phyloP scores from a whole-genome alignment of 2,113 vertebrate species.

The Corythaeola cristata region DNA sequence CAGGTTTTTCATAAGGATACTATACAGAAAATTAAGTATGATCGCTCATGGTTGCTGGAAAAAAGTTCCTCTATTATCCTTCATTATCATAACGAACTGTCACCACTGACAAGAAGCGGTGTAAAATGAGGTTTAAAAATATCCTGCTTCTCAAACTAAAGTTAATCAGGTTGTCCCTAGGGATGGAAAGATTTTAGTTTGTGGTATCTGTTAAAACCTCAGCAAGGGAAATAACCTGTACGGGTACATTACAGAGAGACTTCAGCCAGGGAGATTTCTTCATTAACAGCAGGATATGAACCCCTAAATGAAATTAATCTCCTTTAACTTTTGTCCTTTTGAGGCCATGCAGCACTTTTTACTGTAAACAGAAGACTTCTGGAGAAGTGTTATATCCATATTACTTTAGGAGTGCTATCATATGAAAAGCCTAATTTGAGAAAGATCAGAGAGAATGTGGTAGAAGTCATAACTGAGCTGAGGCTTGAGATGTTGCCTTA shows the following conservation, averaged over 20 bases:
- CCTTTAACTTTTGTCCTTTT: background rate
- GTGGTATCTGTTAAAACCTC: background rate
- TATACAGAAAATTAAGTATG: background rate
- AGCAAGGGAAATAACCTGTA: background rate
- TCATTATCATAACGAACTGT: constrained; percentile 48
- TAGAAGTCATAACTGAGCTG: background rate
- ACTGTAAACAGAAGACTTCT: background rate
- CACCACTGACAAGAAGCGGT: background rate
- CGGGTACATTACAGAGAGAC: background rate
- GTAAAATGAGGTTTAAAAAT: constrained; percentile 47
- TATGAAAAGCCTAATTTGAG: background rate
- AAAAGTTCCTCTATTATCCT: background rate
- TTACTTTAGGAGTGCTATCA: background rate
- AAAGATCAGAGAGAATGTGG: background rate
- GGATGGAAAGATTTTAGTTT: background rate
- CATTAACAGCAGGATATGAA: background rate
- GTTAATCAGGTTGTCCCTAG: background rate
- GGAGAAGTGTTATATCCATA: background rate
- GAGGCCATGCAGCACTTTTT: background rate
- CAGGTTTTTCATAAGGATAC: background rate
- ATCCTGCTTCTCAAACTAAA: background rate
- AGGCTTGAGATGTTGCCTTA: background rate
- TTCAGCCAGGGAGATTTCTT: background rate
- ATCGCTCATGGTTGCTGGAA: background rate
- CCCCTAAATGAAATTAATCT: background rate